Percentiles rank a stretch among this genome's conserved stretches.
These are phyloP conservation scores for Drosophila arizonae DNA, from an alignment of 1,140 invertebrate species.

Conservation along the genomic window DNA sequence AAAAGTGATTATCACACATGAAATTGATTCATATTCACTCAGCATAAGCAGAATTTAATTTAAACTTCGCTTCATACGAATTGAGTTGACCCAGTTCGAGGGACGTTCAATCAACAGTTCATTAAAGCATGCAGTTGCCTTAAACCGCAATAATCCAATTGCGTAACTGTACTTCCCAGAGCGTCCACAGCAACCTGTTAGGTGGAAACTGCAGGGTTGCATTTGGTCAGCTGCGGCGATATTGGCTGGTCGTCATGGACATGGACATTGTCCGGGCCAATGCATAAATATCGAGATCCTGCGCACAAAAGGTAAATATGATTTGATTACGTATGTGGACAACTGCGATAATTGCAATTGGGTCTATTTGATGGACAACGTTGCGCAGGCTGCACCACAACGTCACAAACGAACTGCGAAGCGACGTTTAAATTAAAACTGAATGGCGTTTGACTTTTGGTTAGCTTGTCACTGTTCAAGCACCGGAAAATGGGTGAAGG, in stretches of 20 bases:
- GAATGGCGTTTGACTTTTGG: slow-evolving; percentile 42
- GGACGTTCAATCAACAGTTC: too few relatives aligned
- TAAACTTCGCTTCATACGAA: too few relatives aligned
- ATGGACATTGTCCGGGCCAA: slow-evolving; percentile 30
- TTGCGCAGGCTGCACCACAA: background rate
- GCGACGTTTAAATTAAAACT: slow-evolving; percentile 13
- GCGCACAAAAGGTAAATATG: slow-evolving; percentile 26
- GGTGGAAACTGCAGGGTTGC: slow-evolving; percentile 17
- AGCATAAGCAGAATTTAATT: too few relatives aligned
- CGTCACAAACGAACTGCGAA: background rate
- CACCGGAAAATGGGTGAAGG: slow-evolving; percentile 73
- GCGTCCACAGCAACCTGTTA: slow-evolving; percentile 32
- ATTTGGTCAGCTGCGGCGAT: slow-evolving; percentile 18
- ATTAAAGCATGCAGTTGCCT: too few relatives aligned
- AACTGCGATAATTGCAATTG: slow-evolving; percentile 12
- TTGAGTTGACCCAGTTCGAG: too few relatives aligned
- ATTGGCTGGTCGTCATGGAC: slow-evolving; percentile 26
- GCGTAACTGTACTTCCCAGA: slow-evolving; percentile 16
- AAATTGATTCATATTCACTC: too few relatives aligned
- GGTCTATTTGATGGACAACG: background rate
- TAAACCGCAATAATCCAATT: too few relatives aligned
- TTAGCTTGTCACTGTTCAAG: slow-evolving; percentile 56
- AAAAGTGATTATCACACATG: too few relatives aligned
- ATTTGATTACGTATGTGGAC: slow-evolving; percentile 13
- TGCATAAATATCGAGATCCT: slow-evolving; percentile 31